These are phyloP conservation scores for Malurus melanocephalus DNA, from an alignment of 2,113 vertebrate species.

Conservation along the genomic window DNA sequence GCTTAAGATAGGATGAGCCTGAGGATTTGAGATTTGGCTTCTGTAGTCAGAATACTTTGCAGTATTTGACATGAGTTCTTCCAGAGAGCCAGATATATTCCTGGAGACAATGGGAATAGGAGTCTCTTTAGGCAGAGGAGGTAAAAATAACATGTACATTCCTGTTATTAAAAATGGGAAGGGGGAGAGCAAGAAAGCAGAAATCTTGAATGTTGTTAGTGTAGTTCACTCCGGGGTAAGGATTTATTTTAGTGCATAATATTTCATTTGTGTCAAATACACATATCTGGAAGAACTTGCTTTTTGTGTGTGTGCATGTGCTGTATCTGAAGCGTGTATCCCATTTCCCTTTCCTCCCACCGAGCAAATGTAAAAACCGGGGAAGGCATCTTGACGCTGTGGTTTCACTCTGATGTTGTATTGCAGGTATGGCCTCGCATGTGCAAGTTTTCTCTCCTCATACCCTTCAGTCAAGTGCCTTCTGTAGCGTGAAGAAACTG, in stretches of 20 bases:
- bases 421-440: slow-evolving; percentile 97
- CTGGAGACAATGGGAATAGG: slow-evolving; percentile 18
- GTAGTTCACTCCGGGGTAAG: background rate
- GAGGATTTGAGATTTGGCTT: slow-evolving; percentile 25
- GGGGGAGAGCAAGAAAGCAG: background rate
- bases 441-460: slow-evolving; percentile 97
- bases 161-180: slow-evolving; percentile 18
- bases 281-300: background rate
- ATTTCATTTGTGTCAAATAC: background rate
- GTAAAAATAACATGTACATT: slow-evolving; percentile 46
- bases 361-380: background rate
- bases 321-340: background rate
- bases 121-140: slow-evolving; percentile 2
- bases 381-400: slow-evolving; percentile 6
- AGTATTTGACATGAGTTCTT: slow-evolving; percentile 14
- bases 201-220: background rate
- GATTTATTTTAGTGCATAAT: background rate
- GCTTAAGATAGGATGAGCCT: background rate
- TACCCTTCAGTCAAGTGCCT: slow-evolving; percentile 98
- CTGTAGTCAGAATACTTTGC: background rate
- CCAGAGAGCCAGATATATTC: background rate
- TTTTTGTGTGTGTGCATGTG: background rate
- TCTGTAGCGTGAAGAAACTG: slow-evolving; percentile 99
- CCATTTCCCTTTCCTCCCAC: background rate
- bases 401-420: slow-evolving; percentile 47